Base-by-base conservation (phyloP, 2,888 invertebrate genomes). In the Netelia virgata region DNA sequence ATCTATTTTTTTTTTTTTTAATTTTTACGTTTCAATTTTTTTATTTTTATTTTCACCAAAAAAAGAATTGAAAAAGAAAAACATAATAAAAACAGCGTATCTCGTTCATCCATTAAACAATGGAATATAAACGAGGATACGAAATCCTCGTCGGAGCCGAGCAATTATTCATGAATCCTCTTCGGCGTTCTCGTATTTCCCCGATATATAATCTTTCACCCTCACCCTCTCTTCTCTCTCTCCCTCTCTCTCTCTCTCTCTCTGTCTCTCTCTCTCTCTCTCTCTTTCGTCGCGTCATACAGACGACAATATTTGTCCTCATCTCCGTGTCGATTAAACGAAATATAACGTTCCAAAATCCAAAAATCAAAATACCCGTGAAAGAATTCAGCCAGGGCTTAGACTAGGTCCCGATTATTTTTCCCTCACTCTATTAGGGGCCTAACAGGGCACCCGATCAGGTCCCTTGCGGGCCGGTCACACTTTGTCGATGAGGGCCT, bases 291-390 rank as follows among this genome's bases (percentile, higher is more conserved):
- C 23, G 16, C 8, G 6, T 18, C 23, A 55, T 36, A 66, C 1
- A 36, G n/a, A 20, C 53, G 41, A 36, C 14, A 14, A 20, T 61
- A 79, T 20, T 70, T 55, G 57, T 61, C 23, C 55, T 3, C 9
- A 43, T 23, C 59, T 1, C 36, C 10, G 28, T n/a, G n/a, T n/a
- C 78, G 74, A 70, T 74, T 50, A 18, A 64, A 75, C 70, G 10
- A 55, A 75, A 79, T 28, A 28, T 72, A 80, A 79, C 72, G 16
- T 50, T 43, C 16, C 28, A 28, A 43, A 72, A 41, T 59, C 18
- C 11, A 14, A 36, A 41, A 73, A 82, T 47, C 16, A 53, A 77
- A 66, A 77, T 72, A n/a, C n/a, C n/a, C n/a, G n/a, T n/a, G n/a
- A n/a, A n/a, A n/a, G n/a, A n/a, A n/a, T n/a, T n/a, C n/a, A n/a